These are phyloP conservation scores for Cephalotes varians DNA, from an alignment of 2,888 invertebrate genomes.

Conservation along the genomic window DNA sequence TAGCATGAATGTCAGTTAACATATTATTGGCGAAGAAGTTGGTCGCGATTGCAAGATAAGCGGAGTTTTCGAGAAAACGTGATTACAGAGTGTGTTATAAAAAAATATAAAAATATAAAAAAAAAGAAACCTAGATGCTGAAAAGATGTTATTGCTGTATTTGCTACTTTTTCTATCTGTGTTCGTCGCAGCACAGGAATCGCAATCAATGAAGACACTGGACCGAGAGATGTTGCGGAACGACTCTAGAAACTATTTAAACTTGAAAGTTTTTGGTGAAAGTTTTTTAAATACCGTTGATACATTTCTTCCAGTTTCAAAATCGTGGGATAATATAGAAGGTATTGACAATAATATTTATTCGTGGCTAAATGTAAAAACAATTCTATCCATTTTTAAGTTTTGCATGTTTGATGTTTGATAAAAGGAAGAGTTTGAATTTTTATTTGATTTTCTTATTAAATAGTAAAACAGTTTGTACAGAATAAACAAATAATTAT, in stretches of 20 bases:
- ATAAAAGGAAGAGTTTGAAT: background rate
- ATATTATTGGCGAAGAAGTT: constrained; percentile 71
- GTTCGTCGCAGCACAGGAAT: constrained; percentile 68
- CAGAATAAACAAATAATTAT: background rate
- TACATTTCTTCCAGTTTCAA: constrained; percentile 66
- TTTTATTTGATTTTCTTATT: background rate
- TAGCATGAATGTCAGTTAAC: constrained; percentile 79
- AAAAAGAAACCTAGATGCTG: constrained; percentile 56
- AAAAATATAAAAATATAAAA: background rate
- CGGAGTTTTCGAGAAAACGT: background rate
- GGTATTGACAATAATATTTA: constrained; percentile 65
- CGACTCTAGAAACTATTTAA: constrained; percentile 56
- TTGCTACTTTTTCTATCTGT: constrained; percentile 73
- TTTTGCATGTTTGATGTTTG: background rate
- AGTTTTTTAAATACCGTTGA: constrained; percentile 74
- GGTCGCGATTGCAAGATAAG: constrained; percentile 26
- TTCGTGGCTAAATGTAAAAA: background rate
- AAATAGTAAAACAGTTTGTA: background rate
- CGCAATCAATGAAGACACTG: constrained; percentile 55
- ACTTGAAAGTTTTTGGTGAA: constrained; percentile 76
- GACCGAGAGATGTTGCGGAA: constrained; percentile 43
- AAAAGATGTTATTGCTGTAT: constrained; percentile 75
- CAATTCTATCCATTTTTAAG: background rate
- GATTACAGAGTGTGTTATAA: background rate
- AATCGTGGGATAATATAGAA: constrained; percentile 64